phyloP scores from a whole-genome alignment of 2,113 vertebrate species.

The Seriola dumerili region DNA sequence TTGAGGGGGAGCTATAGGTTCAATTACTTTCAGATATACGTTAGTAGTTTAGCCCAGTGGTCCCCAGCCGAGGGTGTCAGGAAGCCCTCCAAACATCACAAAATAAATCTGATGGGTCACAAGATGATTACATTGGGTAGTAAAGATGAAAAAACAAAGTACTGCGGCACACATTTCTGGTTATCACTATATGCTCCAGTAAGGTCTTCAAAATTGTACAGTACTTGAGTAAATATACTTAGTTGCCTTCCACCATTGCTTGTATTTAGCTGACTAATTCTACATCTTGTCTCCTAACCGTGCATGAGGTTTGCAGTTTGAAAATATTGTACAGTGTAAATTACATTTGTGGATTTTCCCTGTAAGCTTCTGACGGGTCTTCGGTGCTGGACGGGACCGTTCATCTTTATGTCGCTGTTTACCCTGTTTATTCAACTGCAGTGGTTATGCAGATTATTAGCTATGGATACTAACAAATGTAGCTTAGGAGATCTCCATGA shows the following conservation, averaged over 20 bases:
- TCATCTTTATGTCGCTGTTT: slow-evolving; percentile 45
- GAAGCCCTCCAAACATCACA: not conserved
- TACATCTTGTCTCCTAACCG: not conserved
- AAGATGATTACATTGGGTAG: not conserved
- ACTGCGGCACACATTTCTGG: not conserved
- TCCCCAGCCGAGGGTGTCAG: not conserved
- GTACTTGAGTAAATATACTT: not conserved
- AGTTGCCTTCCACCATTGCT: not conserved
- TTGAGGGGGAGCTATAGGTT: not conserved
- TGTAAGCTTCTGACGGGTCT: slow-evolving; percentile 17
- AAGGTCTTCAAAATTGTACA: not conserved
- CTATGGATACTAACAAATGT: not conserved
- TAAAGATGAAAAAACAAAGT: not conserved
- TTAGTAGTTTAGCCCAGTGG: not conserved
- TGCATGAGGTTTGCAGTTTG: not conserved
- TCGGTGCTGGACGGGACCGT: not conserved
- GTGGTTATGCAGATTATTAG: not conserved
- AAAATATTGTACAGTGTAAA: not conserved
- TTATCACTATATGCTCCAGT: not conserved
- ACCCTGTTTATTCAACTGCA: slow-evolving; percentile 46
- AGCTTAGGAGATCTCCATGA: not conserved
- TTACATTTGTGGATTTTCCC: not conserved
- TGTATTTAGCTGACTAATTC: not conserved
- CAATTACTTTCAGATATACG: not conserved
- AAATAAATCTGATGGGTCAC: no score